Conservation (phyloP, 1,140 invertebrate species). For the Procambarus clarkii region DNA sequence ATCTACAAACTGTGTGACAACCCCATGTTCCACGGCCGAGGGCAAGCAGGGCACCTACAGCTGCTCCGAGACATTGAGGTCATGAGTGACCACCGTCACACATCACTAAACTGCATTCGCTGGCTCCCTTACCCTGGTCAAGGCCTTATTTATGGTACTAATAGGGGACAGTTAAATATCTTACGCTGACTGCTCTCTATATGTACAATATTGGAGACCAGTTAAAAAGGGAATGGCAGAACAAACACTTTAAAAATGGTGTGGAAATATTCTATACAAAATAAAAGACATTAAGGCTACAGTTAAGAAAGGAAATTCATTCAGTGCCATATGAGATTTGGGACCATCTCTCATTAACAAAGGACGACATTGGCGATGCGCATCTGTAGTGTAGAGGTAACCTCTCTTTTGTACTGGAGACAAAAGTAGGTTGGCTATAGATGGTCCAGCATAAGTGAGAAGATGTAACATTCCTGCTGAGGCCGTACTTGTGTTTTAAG, state of each 20-base stretch:
- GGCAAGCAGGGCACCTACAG: constrained; percentile 33
- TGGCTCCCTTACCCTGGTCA: constrained; percentile 89
- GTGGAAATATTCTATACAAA: background rate
- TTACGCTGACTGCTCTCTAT: constrained; percentile 74
- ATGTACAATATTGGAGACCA: background rate
- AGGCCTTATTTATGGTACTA: constrained; percentile 90
- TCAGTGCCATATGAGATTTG: background rate
- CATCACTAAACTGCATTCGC: constrained; percentile 87
- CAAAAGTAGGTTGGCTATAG: background rate
- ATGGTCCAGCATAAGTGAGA: background rate
- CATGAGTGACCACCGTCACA: constrained; percentile 72
- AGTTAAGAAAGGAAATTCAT: background rate
- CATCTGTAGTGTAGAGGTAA: background rate
- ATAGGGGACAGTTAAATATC: constrained; percentile 87
- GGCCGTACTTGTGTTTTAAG: background rate
- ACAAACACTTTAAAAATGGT: background rate
- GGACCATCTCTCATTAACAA: background rate
- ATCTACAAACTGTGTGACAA: constrained; percentile 76
- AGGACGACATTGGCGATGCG: background rate
- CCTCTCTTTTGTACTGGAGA: background rate
- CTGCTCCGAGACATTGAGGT: constrained; percentile 52
- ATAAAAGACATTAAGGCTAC: background rate
- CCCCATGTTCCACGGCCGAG: constrained; percentile 23
- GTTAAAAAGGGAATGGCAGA: background rate
- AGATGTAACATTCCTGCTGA: background rate